Evolutionary conservation across 2,797 vertebrate species (phyloP), one percentile per base, ranked within the genome.

Genomic region (Myotis myotis): DNA sequence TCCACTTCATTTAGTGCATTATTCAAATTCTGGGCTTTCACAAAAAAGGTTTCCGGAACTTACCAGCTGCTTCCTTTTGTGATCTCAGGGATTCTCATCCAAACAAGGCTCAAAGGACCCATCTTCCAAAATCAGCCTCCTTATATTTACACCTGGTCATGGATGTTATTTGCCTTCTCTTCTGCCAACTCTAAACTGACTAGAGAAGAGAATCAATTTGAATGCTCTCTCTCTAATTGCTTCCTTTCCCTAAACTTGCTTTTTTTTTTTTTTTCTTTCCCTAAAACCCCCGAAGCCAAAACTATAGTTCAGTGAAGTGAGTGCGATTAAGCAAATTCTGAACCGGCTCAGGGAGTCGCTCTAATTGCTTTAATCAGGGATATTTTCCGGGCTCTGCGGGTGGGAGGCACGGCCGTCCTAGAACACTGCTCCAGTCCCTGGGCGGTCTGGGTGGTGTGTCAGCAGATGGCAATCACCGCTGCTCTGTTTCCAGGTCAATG

Each of bases 1-100:
- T 79, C 55, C 10, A 72, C 60, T 94, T 71, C 44, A 74, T 13
- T 93, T 87, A 75, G 16, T 94, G 74, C 19, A 89, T 91, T 93
- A 94, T 93, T 92, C 93, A 97, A 85, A 85, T 57, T 51, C 88
- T 55, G 51, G 89, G 81, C 79, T 92, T 89, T 74, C 57, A 94
- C 62, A 80, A 78, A 71, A 95, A 80, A 83, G 84, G 78, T 83
- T 97, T 96, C 38, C 8, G 0, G 75, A 93, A 96, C 6, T 22
- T 38, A 72, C 23, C 93, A 96, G 86, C 90, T 94, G 93, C 85
- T 85, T 93, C 82, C 51, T 94, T 97, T 84, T 51, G 86, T 89
- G 49, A 87, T 83, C 88, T 93, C 71, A 33, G 1, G 25, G 36
- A 80, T 68, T 96, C 55, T 89, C 11, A 55, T 71, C 79, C 96